Percentiles rank a stretch among this genome's conserved stretches.
These are phyloP conservation scores for Lineus longissimus DNA, from an alignment of 1,140 invertebrate species.

Conservation along the genomic window DNA sequence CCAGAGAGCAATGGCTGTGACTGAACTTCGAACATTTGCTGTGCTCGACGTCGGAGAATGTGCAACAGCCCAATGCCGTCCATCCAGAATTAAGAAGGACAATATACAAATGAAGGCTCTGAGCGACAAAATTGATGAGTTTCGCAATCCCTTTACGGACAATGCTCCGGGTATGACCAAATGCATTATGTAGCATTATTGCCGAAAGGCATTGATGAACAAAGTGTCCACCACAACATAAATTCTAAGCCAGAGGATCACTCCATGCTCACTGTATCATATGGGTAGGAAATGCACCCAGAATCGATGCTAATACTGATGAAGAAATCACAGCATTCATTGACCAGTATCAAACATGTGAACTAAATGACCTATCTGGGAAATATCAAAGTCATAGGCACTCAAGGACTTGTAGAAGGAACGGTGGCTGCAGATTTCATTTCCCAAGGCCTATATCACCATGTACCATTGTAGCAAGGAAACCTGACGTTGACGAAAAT, in stretches of 20 bases:
- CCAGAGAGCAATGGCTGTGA: neutral
- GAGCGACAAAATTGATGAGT: neutral
- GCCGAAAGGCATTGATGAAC: too few relatives aligned
- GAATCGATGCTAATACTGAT: neutral
- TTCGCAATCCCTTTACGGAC: neutral
- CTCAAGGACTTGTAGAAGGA: too few relatives aligned
- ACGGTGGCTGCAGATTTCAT: too few relatives aligned
- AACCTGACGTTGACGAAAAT: too few relatives aligned
- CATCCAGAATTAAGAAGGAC: constrained; percentile 2
- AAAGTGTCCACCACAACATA: too few relatives aligned
- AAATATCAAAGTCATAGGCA: too few relatives aligned
- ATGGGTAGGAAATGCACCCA: neutral
- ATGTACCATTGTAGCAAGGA: too few relatives aligned
- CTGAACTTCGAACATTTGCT: neutral
- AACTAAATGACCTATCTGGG: too few relatives aligned
- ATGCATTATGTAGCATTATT: too few relatives aligned
- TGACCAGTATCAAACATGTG: neutral
- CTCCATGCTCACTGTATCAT: neutral
- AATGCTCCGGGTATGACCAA: neutral
- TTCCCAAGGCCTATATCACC: too few relatives aligned
- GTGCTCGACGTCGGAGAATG: neutral
- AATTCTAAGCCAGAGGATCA: neutral
- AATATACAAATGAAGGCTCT: neutral
- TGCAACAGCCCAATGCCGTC: neutral
- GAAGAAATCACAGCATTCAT: neutral